A percentile compares a stretch with the other conserved stretches of the same genome.
Evolutionary conservation across 2,888 invertebrate species (phyloP).

Genomic region (Dolichomitus sp.): DNA sequence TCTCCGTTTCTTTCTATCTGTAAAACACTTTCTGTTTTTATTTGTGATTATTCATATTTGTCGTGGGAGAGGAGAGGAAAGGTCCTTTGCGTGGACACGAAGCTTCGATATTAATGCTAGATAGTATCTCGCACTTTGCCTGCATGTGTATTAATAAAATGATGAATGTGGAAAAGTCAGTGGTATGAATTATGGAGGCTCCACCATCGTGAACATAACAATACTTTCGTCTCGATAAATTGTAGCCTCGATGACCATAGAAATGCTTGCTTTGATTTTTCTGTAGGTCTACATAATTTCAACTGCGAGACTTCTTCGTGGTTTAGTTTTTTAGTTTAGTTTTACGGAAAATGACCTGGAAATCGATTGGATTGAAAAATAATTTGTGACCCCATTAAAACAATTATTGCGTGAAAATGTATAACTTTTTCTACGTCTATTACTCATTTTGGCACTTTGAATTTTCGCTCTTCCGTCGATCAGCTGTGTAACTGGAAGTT

Average conservation of each 20-base stretch:
- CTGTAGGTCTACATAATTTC: background rate
- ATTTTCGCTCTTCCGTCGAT: too few species aligned
- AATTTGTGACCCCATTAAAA: too few species aligned
- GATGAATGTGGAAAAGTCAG: constrained; percentile 2
- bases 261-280: background rate
- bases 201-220: too few species aligned
- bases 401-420: too few species aligned
- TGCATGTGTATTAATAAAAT: background rate
- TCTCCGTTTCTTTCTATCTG: constrained; percentile 33
- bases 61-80: constrained; percentile 41
- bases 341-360: too few species aligned
- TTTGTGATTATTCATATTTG: constrained; percentile 23
- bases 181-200: background rate
- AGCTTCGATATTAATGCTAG: constrained; percentile 24
- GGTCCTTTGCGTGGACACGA: constrained; percentile 32
- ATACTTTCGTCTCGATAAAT: background rate
- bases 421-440: too few species aligned
- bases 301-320: too few species aligned
- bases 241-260: background rate
- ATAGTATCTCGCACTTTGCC: background rate
- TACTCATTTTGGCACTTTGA: too few species aligned
- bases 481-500: too few species aligned
- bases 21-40: constrained; percentile 44
- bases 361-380: too few species aligned
- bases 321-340: too few species aligned